These are phyloP conservation scores for Eriocheir sinensis DNA, from an alignment of 1,140 invertebrate species.

Conservation along the genomic window DNA sequence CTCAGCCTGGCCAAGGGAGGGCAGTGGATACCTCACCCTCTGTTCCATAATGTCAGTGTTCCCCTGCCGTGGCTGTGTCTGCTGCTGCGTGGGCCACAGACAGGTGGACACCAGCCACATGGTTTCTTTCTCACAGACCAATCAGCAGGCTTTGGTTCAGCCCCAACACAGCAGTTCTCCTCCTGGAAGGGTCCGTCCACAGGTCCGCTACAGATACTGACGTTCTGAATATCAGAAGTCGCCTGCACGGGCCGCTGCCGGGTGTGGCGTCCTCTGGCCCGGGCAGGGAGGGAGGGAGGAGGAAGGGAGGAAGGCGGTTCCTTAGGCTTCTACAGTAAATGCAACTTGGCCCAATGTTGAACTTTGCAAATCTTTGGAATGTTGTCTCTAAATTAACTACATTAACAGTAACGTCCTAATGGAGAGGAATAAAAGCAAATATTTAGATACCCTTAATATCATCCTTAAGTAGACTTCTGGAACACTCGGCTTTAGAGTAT, in stretches of 20 bases:
- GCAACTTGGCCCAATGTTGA: slow-evolving; percentile 50
- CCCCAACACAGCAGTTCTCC: background rate
- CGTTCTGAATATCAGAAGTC: slow-evolving; percentile 71
- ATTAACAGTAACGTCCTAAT: background rate
- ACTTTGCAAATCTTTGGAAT: slow-evolving; percentile 55
- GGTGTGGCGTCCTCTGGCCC: background rate
- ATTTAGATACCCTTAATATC: background rate
- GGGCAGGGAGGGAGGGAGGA: background rate
- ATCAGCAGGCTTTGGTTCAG: background rate
- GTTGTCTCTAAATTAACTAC: slow-evolving; percentile 33
- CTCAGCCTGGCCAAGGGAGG: too few relatives aligned
- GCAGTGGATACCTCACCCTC: too few relatives aligned
- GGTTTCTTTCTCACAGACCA: background rate
- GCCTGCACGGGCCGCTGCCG: background rate
- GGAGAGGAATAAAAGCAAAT: background rate
- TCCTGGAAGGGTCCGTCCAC: slow-evolving; percentile 32
- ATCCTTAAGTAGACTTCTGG: background rate
- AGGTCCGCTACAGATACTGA: slow-evolving; percentile 3
- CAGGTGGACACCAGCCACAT: background rate
- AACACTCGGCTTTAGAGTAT: background rate
- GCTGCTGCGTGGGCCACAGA: too few relatives aligned
- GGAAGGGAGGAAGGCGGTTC: slow-evolving; percentile 16
- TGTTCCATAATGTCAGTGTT: too few relatives aligned
- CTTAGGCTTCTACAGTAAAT: slow-evolving; percentile 52
- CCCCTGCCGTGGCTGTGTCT: too few relatives aligned